phyloP scores from a whole-genome alignment of 1,140 invertebrate species.

The Macrocentrus cingulum region DNA sequence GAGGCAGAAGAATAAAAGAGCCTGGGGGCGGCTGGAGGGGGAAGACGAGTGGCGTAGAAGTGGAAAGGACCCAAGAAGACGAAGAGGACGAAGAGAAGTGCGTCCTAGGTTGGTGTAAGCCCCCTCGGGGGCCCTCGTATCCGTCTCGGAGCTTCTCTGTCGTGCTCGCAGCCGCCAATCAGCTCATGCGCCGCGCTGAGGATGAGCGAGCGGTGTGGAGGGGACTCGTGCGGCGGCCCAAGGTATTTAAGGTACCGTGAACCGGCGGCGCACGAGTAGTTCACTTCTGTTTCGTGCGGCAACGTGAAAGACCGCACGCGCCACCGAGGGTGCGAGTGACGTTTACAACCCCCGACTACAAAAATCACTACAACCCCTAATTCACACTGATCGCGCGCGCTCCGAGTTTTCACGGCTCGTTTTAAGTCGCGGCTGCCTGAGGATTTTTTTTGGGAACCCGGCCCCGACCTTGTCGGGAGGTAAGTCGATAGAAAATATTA shows the following conservation, averaged over 20 bases:
- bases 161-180: conserved; percentile 51
- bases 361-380: background rate
- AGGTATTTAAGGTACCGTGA: conserved; percentile 61
- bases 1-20: conserved; percentile 10
- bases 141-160: conserved; percentile 11
- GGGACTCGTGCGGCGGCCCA: conserved; percentile 48
- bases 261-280: conserved; percentile 59
- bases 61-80: conserved; percentile 11
- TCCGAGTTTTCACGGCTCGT: background rate
- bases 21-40: background rate
- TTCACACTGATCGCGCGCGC: background rate
- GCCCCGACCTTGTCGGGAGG: too few relatives aligned
- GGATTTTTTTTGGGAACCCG: too few relatives aligned
- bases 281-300: conserved; percentile 58
- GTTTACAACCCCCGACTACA: conserved; percentile 19
- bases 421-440: too few relatives aligned
- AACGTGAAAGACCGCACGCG: conserved; percentile 44
- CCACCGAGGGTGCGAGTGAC: conserved; percentile 35
- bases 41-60: background rate
- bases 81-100: conserved; percentile 16
- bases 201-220: conserved; percentile 38
- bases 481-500: too few relatives aligned
- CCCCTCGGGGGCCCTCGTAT: conserved; percentile 6
- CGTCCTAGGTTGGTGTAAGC: conserved; percentile 5
- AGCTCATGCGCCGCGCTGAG: conserved; percentile 33